These are phyloP conservation scores for Urocitellus parryii DNA, from an alignment of 2,113 vertebrate species.

Conservation along the genomic window DNA sequence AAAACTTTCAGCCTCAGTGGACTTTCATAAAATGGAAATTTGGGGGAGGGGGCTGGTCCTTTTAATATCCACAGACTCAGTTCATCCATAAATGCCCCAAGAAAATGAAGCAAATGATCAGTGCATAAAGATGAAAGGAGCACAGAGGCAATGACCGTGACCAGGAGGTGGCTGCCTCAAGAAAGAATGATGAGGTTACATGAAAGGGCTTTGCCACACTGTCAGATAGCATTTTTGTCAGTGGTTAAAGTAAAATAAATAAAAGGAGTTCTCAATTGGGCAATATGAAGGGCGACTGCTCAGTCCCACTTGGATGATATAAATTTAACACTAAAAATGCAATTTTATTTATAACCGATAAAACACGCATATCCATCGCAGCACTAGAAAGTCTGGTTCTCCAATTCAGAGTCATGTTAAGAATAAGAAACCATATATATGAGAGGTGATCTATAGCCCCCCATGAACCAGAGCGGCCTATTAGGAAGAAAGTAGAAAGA, in stretches of 20 bases:
- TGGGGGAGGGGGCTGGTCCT: not conserved
- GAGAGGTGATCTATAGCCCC: fast-evolving
- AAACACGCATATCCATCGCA: not conserved
- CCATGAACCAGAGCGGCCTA: not conserved
- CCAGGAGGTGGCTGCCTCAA: not conserved
- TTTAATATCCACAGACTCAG: constrained; percentile 32
- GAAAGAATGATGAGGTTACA: not conserved
- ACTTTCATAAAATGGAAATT: not conserved
- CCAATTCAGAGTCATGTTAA: not conserved
- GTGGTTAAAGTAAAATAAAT: not conserved
- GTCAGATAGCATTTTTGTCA: not conserved
- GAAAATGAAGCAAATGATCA: constrained; percentile 42
- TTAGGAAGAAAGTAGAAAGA: not conserved
- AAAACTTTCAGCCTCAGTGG: not conserved
- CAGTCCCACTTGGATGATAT: not conserved
- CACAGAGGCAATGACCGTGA: not conserved
- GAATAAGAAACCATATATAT: not conserved
- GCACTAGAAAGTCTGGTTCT: not conserved
- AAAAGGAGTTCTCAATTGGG: constrained; percentile 10
- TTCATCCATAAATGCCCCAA: constrained; percentile 32
- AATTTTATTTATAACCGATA: constrained; percentile 16
- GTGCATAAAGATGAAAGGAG: not conserved
- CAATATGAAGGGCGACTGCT: not conserved
- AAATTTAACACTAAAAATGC: constrained; percentile 47
- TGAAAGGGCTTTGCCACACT: not conserved